Evolutionary conservation across 1,140 invertebrate species (phyloP), one percentile per base, ranked within the genome.

Genomic region (Bombus consobrinus): DNA sequence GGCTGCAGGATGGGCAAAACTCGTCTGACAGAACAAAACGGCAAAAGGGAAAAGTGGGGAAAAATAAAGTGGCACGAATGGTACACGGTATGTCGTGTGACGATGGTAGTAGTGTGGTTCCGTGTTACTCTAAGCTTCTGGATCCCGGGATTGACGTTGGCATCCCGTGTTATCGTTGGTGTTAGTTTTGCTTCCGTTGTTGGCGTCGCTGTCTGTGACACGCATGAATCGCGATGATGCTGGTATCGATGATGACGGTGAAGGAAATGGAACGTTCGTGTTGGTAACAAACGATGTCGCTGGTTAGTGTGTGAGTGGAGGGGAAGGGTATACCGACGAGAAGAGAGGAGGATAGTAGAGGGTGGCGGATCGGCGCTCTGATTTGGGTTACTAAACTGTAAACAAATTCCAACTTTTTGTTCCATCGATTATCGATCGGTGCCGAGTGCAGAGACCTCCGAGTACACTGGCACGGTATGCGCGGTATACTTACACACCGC

Each of bases 331-430:
- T 34, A 47, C 69, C n/a, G 15, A 4, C 57, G 80, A 74, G 73
- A 71, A 74, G 85, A 68, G 79, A 59, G 68, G 32, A 64, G 75
- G 84, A 80, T 59, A n/a, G 28, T 32, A 75, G 78, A 78, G 86
- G 72, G 79, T 83, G 75, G 82, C 68, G 83, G 86, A 86, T 88
- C 87, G 83, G 86, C 81, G 86, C 89, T 85, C 88, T 91, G 93
- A 94, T 94, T 94, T 94, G 93, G 94, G 93, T 94, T 94, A 94
- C 93, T 93, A 94, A 94, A 94, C 93, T 94, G 93, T 94, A 94
- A 94, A 94, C 93, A 94, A 94, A 94, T 94, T 94, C 91, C 71
- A 89, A 92, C 92, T 93, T 93, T 94, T 94, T 93, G 91, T 92
- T 89, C 88, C 79, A 93, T 94, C 93, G 93, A 94, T 94, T 93